Base-by-base conservation (phyloP, 2,797 vertebrate genomes). In the Dromococcyx pavoninus region DNA sequence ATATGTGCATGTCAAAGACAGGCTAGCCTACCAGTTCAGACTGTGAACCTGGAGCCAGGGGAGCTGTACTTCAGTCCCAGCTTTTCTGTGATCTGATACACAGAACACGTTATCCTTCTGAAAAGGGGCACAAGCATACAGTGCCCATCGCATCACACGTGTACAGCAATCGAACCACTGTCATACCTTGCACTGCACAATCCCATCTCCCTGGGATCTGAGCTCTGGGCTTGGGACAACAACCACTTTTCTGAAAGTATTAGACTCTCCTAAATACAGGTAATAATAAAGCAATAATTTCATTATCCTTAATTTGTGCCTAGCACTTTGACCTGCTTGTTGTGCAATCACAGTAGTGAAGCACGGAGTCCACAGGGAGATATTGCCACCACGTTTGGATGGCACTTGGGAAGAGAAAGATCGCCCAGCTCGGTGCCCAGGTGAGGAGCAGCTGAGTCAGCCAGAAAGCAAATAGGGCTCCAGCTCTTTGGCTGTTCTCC, bases 1-100 rank as follows among this genome's bases (percentile, higher is more conserved):
- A 93, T 90, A 91, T 70, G 87, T 41, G 54, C 57, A 79, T 16
- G 78, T 67, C 60, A 77, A 76, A 84, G 83, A 56, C 70, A 79
- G 80, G 50, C 58, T 64, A 72, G 71, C 60, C 89, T 93, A 65
- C 57, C 74, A 65, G 80, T 43, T 77, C 2, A 14, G 89, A 88
- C 50, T 46, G 57, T 88, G 89, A 94, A 89, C 82, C 60, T 5
- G 2, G 46, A 84, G 79, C 53, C 89, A 32, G 33, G 77, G 77
- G 80, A 93, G 44, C 65, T 60, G 67, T 67, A 86, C 43, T 21
- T 32, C 0, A 1, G 88, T 90, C 62, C 91, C 65, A 93, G 88
- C 71, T 87, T 71, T 85, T 58, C 65, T 69, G 27, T 30, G 67
- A 78, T 83, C 86, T 56, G 58, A 61, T 62, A 87, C 4, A 12